Percentiles rank a stretch among this genome's conserved stretches.
These are phyloP conservation scores for Deilephila elpenor DNA, from an alignment of 2,888 invertebrate genomes.

Conservation along the genomic window DNA sequence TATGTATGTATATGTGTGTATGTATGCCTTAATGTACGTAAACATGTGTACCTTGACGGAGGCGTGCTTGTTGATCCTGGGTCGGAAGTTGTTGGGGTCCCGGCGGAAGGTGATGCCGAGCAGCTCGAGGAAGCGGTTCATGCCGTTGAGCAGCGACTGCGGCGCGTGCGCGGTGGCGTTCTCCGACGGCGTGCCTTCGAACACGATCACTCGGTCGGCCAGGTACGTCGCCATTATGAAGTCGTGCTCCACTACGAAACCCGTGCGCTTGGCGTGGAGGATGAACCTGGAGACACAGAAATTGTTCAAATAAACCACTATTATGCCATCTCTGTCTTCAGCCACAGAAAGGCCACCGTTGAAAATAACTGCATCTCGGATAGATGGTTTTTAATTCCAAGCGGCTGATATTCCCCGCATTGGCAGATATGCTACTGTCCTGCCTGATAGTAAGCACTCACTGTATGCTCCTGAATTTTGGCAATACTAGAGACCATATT, in stretches of 20 bases:
- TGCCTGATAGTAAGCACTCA: too few relatives aligned
- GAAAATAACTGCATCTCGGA: too few relatives aligned
- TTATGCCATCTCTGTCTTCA: too few relatives aligned
- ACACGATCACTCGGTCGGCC: constrained; percentile 99
- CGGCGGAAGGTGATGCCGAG: constrained; percentile 98
- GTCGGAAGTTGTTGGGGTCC: constrained; percentile 99
- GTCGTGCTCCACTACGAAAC: constrained; percentile 99
- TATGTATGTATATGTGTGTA: too few relatives aligned
- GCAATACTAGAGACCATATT: too few relatives aligned
- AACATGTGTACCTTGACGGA: constrained; percentile 98
- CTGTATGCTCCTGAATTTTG: too few relatives aligned
- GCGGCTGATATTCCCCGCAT: too few relatives aligned
- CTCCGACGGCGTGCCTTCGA: constrained; percentile 97
- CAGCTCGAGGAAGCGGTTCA: constrained; percentile 98
- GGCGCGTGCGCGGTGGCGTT: constrained; percentile 95
- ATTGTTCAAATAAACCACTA: too few relatives aligned
- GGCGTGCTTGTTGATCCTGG: constrained; percentile 97
- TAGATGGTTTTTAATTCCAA: too few relatives aligned
- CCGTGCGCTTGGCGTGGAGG: constrained; percentile 99
- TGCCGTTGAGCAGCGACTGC: constrained; percentile 96
- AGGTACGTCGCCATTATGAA: constrained; percentile 99
- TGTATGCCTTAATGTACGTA: too few relatives aligned
- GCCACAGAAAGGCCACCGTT: too few relatives aligned
- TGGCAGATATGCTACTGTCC: too few relatives aligned
- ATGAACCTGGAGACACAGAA: constrained; percentile 88